A percentile compares a stretch with the other conserved stretches of the same genome.
Evolutionary conservation across 2,113 vertebrate species (phyloP).

Genomic region (Hipposideros armiger): DNA sequence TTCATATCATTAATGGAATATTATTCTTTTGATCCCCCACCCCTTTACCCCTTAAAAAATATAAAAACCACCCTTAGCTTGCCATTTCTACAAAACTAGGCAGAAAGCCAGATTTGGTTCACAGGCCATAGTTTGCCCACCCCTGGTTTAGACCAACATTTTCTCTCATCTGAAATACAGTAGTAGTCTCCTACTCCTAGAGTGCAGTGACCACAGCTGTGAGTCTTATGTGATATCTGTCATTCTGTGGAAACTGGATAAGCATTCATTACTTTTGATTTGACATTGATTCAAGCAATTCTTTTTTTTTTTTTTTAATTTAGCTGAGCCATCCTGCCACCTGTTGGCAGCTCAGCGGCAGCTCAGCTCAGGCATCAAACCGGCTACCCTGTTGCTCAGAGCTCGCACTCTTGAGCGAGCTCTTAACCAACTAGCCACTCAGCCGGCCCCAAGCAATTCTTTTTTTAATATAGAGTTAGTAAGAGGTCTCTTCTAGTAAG

Average conservation of each 20-base stretch:
- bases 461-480: slow-evolving; percentile 23
- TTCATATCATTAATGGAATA: not conserved
- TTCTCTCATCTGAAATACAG: not conserved
- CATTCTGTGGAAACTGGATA: not conserved
- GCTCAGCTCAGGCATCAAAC: too few relatives aligned
- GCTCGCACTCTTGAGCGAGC: too few relatives aligned
- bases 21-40: not conserved
- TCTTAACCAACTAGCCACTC: too few relatives aligned
- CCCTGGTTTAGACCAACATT: not conserved
- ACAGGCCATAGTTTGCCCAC: not conserved
- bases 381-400: too few relatives aligned
- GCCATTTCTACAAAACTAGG: not conserved
- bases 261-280: slow-evolving; percentile 5
- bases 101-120: not conserved
- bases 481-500: slow-evolving; percentile 14
- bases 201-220: not conserved
- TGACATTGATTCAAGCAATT: not conserved
- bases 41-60: not conserved
- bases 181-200: not conserved
- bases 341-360: too few relatives aligned
- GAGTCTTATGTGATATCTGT: not conserved
- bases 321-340: too few relatives aligned
- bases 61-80: not conserved
- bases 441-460: not conserved
- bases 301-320: not conserved